Conservation (phyloP, 1,140 invertebrate genomes). For the Drosophila persimilis region DNA sequence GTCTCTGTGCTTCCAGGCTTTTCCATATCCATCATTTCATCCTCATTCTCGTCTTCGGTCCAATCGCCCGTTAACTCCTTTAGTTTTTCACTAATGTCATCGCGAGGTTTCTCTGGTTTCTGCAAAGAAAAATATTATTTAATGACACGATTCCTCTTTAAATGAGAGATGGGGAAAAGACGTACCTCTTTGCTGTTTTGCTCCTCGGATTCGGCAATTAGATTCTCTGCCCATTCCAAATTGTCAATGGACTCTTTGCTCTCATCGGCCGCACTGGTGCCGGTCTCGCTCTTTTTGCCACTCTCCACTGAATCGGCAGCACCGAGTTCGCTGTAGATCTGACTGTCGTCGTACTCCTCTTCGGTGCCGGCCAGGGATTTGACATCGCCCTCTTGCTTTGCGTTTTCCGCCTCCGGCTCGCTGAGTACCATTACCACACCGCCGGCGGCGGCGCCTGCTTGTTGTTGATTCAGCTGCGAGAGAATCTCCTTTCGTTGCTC, state of each 20-base stretch:
- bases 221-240: conserved; percentile 79
- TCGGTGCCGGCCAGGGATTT: conserved; percentile 60
- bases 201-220: conserved; percentile 67
- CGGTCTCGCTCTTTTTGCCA: conserved; percentile 50
- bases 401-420: conserved; percentile 56
- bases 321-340: conserved; percentile 71
- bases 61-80: conserved; percentile 81
- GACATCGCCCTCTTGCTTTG: conserved; percentile 47
- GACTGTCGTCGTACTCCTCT: conserved; percentile 75
- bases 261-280: conserved; percentile 47
- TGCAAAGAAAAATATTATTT: conserved; percentile 6
- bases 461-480: conserved; percentile 77
- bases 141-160: neutral
- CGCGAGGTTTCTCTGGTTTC: conserved; percentile 66
- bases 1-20: conserved; percentile 46
- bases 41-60: conserved; percentile 80
- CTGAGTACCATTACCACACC: conserved; percentile 82
- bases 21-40: conserved; percentile 49
- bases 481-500: conserved; percentile 81
- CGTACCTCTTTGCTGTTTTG: conserved; percentile 70
- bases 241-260: conserved; percentile 77
- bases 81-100: conserved; percentile 76
- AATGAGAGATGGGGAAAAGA: neutral
- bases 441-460: conserved; percentile 66
- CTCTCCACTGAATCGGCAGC: conserved; percentile 51